Evolutionary conservation across 2,113 vertebrate species (phyloP).

Genomic region (Erythrocercus mccallii): DNA sequence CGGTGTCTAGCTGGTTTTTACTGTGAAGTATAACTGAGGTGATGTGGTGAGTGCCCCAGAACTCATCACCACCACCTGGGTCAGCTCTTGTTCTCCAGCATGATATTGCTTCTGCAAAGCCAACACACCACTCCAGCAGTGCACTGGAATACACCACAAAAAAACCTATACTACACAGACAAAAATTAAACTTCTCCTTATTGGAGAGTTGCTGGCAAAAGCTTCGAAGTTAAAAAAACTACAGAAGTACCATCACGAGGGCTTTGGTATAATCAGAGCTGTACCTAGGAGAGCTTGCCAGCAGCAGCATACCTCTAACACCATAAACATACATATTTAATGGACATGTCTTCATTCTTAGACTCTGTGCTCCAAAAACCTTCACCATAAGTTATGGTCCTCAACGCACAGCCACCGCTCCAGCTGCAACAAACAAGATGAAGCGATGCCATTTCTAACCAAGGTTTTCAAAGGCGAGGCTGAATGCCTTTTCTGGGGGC

Average conservation of each 20-base stretch:
- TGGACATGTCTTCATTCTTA: not conserved
- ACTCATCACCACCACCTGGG: not conserved
- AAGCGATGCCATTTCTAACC: not conserved
- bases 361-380: not conserved
- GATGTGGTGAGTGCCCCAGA: not conserved
- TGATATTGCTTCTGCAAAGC: not conserved
- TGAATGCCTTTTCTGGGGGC: not conserved
- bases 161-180: fast-evolving
- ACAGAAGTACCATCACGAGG: not conserved
- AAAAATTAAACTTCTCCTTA: not conserved
- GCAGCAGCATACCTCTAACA: not conserved
- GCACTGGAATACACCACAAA: not conserved
- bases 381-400: not conserved
- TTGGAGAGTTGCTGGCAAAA: not conserved
- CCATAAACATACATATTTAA: not conserved
- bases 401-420: not conserved
- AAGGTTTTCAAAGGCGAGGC: not conserved
- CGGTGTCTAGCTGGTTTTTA: not conserved
- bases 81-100: not conserved
- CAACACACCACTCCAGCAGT: not conserved
- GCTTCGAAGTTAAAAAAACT: not conserved
- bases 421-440: not conserved
- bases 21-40: not conserved
- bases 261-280: not conserved
- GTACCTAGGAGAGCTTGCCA: not conserved